Percentiles rank a stretch among this genome's conserved stretches.
Evolutionary conservation across 2,113 vertebrate genomes (phyloP).

Genomic region (Marmota flaviventris): DNA sequence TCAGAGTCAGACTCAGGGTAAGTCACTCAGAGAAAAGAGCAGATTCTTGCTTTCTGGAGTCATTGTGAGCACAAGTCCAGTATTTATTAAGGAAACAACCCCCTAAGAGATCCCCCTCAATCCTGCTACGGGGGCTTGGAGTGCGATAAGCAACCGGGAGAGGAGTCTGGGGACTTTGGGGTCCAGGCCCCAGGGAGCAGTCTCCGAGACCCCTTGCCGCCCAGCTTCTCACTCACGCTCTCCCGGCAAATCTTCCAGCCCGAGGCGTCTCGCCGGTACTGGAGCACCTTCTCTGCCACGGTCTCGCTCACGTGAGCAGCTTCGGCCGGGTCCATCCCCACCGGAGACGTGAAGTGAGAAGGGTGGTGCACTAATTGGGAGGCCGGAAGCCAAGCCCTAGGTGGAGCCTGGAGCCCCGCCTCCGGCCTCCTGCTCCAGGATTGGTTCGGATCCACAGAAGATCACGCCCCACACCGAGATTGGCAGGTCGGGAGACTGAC

Average conservation of each 20-base stretch:
- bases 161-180: not conserved
- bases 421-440: not conserved
- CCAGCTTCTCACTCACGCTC: constrained; percentile 86
- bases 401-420: not conserved
- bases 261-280: constrained; percentile 90
- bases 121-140: not conserved
- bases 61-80: not conserved
- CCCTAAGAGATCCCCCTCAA: not conserved
- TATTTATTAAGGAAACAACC: not conserved
- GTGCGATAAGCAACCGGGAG: not conserved
- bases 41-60: not conserved
- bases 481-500: not conserved
- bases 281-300: constrained; percentile 89
- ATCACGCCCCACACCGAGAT: not conserved
- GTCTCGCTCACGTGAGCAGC: constrained; percentile 75
- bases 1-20: not conserved
- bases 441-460: not conserved
- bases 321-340: constrained; percentile 39
- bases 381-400: not conserved
- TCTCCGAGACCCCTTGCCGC: not conserved
- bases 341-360: too few species aligned
- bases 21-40: not conserved
- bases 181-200: too few species aligned
- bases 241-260: constrained; percentile 93
- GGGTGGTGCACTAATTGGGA: too few species aligned